Evolutionary conservation across 2,888 invertebrate species (phyloP).

Genomic region (Panopea generosa): DNA sequence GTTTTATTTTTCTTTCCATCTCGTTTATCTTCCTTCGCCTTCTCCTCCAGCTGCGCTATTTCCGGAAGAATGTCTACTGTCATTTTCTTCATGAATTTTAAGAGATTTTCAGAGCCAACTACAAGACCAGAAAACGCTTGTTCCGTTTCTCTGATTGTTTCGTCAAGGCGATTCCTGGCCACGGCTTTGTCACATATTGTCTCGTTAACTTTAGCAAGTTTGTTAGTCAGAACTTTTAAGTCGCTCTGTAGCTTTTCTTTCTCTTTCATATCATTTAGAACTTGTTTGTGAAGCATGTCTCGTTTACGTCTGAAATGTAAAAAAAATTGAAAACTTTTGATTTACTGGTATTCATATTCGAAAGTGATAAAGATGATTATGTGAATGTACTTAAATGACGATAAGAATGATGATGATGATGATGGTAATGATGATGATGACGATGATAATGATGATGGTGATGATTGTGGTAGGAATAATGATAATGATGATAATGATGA

Average conservation of each 20-base stretch:
- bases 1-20: too few relatives aligned
- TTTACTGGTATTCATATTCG: too few relatives aligned
- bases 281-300: slow-evolving; percentile 47
- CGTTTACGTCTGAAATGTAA: slow-evolving; percentile 41
- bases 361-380: too few relatives aligned
- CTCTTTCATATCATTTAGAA: slow-evolving; percentile 47
- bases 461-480: too few relatives aligned
- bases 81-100: slow-evolving; percentile 54
- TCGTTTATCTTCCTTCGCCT: too few relatives aligned
- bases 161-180: slow-evolving; percentile 44
- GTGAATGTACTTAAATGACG: too few relatives aligned
- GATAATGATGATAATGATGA: too few relatives aligned
- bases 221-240: slow-evolving; percentile 41
- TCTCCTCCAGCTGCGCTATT: slow-evolving; percentile 5
- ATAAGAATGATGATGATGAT: too few relatives aligned
- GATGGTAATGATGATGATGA: too few relatives aligned
- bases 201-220: slow-evolving; percentile 53
- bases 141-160: slow-evolving; percentile 50
- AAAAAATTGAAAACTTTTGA: too few relatives aligned
- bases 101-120: slow-evolving; percentile 48
- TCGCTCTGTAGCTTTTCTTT: slow-evolving; percentile 58
- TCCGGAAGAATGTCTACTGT: slow-evolving; percentile 42
- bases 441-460: too few relatives aligned
- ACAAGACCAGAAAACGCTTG: slow-evolving; percentile 44
- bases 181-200: slow-evolving; percentile 50